Base-by-base conservation (phyloP, 2,888 invertebrate genomes). In the Alsophila aescularia region DNA sequence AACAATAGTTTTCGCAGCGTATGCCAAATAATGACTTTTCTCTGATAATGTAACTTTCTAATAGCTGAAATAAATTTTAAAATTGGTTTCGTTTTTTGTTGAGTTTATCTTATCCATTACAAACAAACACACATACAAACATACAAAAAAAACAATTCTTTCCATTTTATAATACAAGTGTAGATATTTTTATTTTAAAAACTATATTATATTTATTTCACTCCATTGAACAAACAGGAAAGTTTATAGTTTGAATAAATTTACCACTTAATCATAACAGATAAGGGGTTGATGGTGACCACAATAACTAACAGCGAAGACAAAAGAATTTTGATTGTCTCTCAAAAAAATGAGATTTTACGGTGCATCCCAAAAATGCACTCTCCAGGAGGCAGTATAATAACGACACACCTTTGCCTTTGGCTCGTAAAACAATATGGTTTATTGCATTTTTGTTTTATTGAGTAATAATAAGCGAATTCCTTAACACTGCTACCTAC, bases 331-430 rank as follows among this genome's bases (percentile, higher is more conserved):
- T 67, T 66, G 54, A 62, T 61, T 60, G 47, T 55, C 51, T 47
- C 36, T 39, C 56, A 70, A 69, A 76, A 80, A 81, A 80, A 79
- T 47, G 57, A 64, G 49, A 62, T 73, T 78, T 78, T 77, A 76
- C 66, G 72, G 55, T 72, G 66, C 66, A 54, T 39, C 72, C 53
- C 62, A 66, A 70, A 74, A 74, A 73, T 67, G 65, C 66, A 62
- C 86, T 53, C 86, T 52, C 64, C 87, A 82, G 87, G 87, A 81
- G 81, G 82, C 64, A 66, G 74, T 68, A 57, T 68, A 79, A 77
- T 81, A 81, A 76, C 68, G 52, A 74, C 70, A 77, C 72, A n/a
- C 73, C 74, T 77, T 68, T 67, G 42, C 60, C 57, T 65, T 60
- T 27, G 32, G 54, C 62, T 76, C 67, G 64, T 77, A 75, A 78